phyloP scores from a whole-genome alignment of 2,113 vertebrate species.

The Ursus arctos region DNA sequence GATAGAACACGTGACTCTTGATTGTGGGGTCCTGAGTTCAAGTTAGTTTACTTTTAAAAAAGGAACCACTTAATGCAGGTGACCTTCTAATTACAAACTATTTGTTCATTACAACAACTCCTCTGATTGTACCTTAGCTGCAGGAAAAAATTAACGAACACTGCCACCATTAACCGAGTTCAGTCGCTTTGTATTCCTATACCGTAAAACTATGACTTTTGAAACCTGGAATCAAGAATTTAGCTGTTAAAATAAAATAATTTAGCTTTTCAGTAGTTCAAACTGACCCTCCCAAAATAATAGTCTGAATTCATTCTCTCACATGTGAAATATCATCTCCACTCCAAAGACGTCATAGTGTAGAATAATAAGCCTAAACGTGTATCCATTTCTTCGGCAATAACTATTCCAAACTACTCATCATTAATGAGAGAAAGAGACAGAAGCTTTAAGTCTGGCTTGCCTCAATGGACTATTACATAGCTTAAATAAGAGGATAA shows the following conservation, averaged over 20 bases:
- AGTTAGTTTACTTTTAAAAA: not conserved
- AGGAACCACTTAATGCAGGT: not conserved
- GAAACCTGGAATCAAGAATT: not conserved
- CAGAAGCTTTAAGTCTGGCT: not conserved
- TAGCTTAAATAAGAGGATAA: not conserved
- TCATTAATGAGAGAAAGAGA: not conserved
- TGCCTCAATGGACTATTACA: accelerated
- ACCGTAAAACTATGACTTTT: not conserved
- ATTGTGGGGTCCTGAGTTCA: not conserved
- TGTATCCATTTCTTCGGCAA: not conserved
- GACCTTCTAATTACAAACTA: not conserved
- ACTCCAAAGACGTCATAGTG: no score
- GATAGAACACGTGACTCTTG: not conserved
- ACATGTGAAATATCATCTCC: not conserved
- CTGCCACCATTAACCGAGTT: not conserved
- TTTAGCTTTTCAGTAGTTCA: not conserved
- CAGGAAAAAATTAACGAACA: not conserved
- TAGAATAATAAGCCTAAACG: not conserved
- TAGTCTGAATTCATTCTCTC: not conserved
- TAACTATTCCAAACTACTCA: not conserved
- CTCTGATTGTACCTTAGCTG: not conserved
- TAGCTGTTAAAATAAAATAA: not conserved
- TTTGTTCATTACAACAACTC: not conserved
- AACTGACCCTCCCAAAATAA: not conserved
- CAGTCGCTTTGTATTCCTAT: not conserved